These are phyloP conservation scores for zebrafish (Danio rerio) DNA, from an alignment of 2,113 vertebrate species.

Conservation along the genomic window DNA sequence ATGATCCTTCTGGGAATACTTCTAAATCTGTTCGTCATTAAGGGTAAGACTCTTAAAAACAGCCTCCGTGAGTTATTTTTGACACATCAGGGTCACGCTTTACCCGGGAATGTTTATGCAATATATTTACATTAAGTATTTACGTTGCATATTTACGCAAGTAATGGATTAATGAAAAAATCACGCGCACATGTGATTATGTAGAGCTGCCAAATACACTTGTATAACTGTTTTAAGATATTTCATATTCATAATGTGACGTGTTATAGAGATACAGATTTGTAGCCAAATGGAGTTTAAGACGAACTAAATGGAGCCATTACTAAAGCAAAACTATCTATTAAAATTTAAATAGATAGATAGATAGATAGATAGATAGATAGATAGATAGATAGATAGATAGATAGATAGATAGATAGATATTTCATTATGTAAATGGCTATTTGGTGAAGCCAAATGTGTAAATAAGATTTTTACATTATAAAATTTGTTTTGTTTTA, in stretches of 20 bases:
- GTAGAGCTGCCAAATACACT: not conserved
- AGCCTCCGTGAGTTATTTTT: not conserved
- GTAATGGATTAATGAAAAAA: not conserved
- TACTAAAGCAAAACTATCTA: too few species aligned
- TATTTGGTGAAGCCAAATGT: not conserved
- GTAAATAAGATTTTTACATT: too few species aligned
- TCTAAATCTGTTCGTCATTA: constrained; percentile 59
- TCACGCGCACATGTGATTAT: not conserved
- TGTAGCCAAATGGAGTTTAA: too few species aligned
- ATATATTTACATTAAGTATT: constrained; percentile 21
- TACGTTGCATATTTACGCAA: not conserved
- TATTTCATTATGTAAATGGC: not conserved
- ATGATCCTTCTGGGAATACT: constrained; percentile 62
- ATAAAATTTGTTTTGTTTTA: too few species aligned
- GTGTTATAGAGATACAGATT: too few species aligned
- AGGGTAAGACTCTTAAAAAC: constrained; percentile 50
- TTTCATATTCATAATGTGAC: too few species aligned
- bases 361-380: too few species aligned
- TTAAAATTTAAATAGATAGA: too few species aligned
- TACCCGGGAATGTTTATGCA: not conserved
- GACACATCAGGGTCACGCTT: constrained; percentile 28
- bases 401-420: not conserved
- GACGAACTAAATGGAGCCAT: too few species aligned
- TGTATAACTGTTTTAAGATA: not conserved
- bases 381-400: too few species aligned